A percentile compares a stretch with the other conserved stretches of the same genome.
Evolutionary conservation across 2,797 vertebrate genomes (phyloP).

Genomic region (Peromyscus attwateri): DNA sequence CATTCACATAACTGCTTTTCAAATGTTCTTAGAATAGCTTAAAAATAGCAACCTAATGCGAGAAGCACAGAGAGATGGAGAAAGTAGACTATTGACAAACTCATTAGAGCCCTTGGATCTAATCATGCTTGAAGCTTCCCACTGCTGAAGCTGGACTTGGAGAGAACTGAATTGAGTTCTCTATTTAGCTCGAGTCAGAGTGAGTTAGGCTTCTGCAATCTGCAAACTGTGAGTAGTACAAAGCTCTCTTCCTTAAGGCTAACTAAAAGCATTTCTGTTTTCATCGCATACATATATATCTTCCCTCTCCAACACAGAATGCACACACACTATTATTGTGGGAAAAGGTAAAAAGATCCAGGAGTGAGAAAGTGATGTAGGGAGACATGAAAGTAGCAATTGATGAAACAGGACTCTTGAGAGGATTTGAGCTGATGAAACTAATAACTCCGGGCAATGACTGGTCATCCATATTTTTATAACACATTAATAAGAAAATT

Average conservation of each 20-base stretch:
- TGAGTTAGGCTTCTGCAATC: conserved; percentile 8
- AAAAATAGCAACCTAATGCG: neutral
- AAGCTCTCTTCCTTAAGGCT: neutral
- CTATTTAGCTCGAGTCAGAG: neutral
- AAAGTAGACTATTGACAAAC: neutral
- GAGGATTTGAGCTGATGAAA: neutral
- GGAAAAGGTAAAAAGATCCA: neutral
- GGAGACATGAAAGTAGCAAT: neutral
- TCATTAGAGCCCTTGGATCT: neutral
- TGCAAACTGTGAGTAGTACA: neutral
- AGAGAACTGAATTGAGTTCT: conserved; percentile 8
- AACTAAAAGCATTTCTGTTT: conserved; percentile 51
- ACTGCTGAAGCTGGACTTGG: neutral
- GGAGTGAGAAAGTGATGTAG: neutral
- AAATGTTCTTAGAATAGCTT: neutral
- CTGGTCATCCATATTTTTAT: neutral
- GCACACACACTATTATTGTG: neutral
- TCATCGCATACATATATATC: neutral
- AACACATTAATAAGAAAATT: neutral
- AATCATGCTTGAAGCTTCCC: neutral
- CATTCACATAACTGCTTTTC: neutral
- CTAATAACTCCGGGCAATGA: neutral
- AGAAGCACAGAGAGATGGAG: neutral
- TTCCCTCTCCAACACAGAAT: neutral
- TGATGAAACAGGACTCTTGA: neutral